phyloP scores from a whole-genome alignment of 1,140 invertebrate genomes.

The Acromyrmex heyeri region DNA sequence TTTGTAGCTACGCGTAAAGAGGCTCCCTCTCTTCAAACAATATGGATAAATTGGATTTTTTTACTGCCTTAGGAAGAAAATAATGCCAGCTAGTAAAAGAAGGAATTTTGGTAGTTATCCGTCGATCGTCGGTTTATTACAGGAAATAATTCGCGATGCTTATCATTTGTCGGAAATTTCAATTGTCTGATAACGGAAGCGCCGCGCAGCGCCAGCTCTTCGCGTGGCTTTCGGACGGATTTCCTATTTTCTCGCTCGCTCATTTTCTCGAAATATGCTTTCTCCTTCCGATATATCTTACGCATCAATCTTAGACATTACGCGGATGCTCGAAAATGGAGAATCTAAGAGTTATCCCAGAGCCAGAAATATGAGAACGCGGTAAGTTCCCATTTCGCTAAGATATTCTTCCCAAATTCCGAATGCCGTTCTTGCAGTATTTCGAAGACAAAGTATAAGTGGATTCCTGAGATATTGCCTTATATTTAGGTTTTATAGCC shows the following conservation, averaged over 20 bases:
- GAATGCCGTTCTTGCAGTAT: slow-evolving; percentile 28
- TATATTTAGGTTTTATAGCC: neutral
- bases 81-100: slow-evolving; percentile 9
- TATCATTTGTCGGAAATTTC: slow-evolving; percentile 51
- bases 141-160: slow-evolving; percentile 16
- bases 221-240: slow-evolving; percentile 1
- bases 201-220: neutral
- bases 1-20: too few relatives aligned
- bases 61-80: neutral
- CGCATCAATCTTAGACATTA: slow-evolving; percentile 61
- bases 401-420: slow-evolving; percentile 57
- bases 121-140: slow-evolving; percentile 34
- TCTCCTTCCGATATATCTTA: slow-evolving; percentile 40
- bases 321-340: slow-evolving; percentile 46
- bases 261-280: slow-evolving; percentile 53
- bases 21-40: neutral
- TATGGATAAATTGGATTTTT: neutral
- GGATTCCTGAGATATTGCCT: slow-evolving; percentile 33
- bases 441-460: slow-evolving; percentile 27
- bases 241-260: slow-evolving; percentile 37
- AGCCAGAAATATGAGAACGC: slow-evolving; percentile 58
- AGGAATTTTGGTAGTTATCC: slow-evolving; percentile 20
- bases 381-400: slow-evolving; percentile 39
- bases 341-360: slow-evolving; percentile 48
- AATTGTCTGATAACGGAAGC: slow-evolving; percentile 57